Base-by-base conservation (phyloP, 2,888 invertebrate genomes). In the Rhyacophila evoluta region DNA sequence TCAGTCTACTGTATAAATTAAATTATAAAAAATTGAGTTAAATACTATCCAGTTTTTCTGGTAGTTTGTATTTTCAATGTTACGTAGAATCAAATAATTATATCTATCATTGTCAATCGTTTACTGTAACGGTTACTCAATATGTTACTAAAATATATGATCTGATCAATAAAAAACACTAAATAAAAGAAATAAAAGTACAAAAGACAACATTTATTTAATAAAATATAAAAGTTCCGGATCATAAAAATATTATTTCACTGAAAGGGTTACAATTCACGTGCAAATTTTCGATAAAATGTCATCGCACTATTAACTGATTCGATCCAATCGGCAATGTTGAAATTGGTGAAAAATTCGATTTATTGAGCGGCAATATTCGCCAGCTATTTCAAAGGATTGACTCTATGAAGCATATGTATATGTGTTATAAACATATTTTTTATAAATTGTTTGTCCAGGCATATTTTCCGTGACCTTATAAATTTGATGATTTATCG, bases 311-410 rank as follows among this genome's bases (percentile, higher is more conserved):
- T 68, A 28, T 75, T 68, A 72, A 15, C 12, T 29, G 69, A 79
- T 75, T 79, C 38, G 79, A 79, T 72, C 12, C 36, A 72, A 75
- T 72, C 70, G 70, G 29, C 71, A 75, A 55, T 72, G 71, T 55
- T 38, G 71, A 11, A 78, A 27, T 75, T 68, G 69, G 69, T 33
- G 69, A 69, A 69, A 69, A 69, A 69, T 69, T 29, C 69, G 15
- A 29, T 69, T 69, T 69, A 69, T 69, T 55, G 55, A 55, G 55
- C 55, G 55, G 55, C 55, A 55, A 55, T 55, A 25, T 55, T 19
- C 10, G 55, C 19, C 15, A 55, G 19, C 12, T 55, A 55, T 55
- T 12, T 37, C 41, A 74, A 74, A 74, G 74, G 74, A 55, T 74
- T 74, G 15, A 19, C 3, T 0, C 10, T 5, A 19, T 55, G 55